Evolutionary conservation across 2,797 vertebrate species (phyloP), one percentile per base, ranked within the genome.

Genomic region (Hephaestus fuliginosus): DNA sequence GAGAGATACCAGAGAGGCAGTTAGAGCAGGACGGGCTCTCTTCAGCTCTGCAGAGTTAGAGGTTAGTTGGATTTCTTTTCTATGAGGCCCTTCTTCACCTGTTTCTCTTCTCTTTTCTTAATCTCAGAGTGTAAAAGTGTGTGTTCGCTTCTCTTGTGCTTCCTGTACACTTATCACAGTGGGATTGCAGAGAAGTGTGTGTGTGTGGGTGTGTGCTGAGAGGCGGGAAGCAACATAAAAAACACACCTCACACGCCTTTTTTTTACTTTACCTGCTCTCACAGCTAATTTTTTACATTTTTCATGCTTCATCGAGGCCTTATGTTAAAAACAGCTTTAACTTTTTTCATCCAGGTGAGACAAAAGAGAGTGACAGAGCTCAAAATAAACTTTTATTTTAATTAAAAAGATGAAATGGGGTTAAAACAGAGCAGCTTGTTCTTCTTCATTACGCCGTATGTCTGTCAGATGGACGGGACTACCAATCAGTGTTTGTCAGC

Each of bases 401-500:
- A 33, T 33, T 5, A 33, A 33, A 33, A 33, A 33, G 30, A 33
- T 5, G 30, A 33, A 33, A 33, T 5, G 30, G 30, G 30, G 3
- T 33, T 3, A 33, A 33, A 33, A 33, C 30, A 33, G 30, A 33
- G 30, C 30, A 33, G 30, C 30, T 33, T 25, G 25, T 25, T 3
- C 30, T 46, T 67, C 48, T 49, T 61, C 73, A 71, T 83, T 78
- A 74, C 2, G 52, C 43, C 15, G 2, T 25, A 49, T 17, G 76
- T 85, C 78, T 61, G 17, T 77, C 44, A 63, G n/a, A 78, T 22
- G 25, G 70, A 70, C 12, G 74, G 30, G 70, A 70, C 56, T 74
- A 83, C 60, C 84, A 83, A 82, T 89, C 86, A 84, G 81, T 65
- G 88, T 84, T 70, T 67, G 84, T 88, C 84, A 72, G 76, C 63